These are phyloP conservation scores for Latheticus oryzae DNA, from an alignment of 2,888 invertebrate genomes.

Conservation along the genomic window DNA sequence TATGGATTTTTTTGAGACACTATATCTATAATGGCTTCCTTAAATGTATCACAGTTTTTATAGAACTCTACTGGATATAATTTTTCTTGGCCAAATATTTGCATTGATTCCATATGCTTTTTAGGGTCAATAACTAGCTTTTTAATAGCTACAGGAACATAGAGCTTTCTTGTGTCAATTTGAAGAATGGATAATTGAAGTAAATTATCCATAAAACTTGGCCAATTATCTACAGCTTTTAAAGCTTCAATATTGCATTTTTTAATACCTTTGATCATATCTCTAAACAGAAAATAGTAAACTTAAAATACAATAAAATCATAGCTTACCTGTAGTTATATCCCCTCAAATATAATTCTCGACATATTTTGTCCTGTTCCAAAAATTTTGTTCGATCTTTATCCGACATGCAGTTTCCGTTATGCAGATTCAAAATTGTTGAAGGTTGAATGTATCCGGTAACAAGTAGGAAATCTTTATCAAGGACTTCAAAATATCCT, in stretches of 20 bases:
- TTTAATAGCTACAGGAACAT: slow-evolving; percentile 73
- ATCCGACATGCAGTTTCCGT: background rate
- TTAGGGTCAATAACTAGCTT: slow-evolving; percentile 66
- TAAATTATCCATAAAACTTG: slow-evolving; percentile 88
- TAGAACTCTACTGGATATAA: slow-evolving; percentile 51
- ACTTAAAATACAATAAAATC: background rate
- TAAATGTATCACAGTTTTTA: too few species aligned
- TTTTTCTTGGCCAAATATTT: slow-evolving; percentile 12
- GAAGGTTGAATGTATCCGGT: slow-evolving; percentile 40
- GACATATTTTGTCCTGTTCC: slow-evolving; percentile 70
- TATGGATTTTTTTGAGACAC: too few species aligned
- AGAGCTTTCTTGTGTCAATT: slow-evolving; percentile 73
- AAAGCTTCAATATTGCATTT: slow-evolving; percentile 54
- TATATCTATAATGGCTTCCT: too few species aligned
- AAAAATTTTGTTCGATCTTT: background rate
- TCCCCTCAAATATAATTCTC: slow-evolving; percentile 75
- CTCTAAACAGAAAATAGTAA: slow-evolving; percentile 54
- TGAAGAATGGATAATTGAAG: slow-evolving; percentile 80
- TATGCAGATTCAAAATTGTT: background rate
- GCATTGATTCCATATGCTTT: slow-evolving; percentile 57
- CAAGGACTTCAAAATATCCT: slow-evolving; percentile 57
- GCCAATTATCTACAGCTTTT: slow-evolving; percentile 73
- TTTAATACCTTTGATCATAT: slow-evolving; percentile 48
- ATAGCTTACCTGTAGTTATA: slow-evolving; percentile 64
- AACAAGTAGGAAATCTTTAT: slow-evolving; percentile 45